These are phyloP conservation scores for Siniperca undulata DNA, from an alignment of 2,797 vertebrate species.

Conservation along the genomic window DNA sequence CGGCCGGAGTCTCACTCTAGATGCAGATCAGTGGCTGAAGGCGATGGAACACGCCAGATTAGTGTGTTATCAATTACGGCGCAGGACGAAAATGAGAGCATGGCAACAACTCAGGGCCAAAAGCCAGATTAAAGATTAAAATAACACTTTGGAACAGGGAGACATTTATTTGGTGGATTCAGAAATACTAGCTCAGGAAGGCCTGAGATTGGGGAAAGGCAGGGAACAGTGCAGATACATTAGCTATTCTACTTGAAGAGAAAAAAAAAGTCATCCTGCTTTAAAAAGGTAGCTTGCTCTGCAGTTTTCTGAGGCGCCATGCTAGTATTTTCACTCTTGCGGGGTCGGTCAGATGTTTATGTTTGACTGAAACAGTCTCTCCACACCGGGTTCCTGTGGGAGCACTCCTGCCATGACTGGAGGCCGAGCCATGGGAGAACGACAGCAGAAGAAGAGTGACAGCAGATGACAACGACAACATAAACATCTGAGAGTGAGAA, in stretches of 20 bases:
- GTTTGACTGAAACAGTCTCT: constrained; percentile 69
- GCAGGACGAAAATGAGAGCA: constrained; percentile 76
- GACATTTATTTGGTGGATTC: background rate
- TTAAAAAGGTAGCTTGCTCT: constrained; percentile 30
- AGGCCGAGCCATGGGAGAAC: constrained; percentile 66
- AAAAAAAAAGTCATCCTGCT: background rate
- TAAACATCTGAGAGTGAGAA: constrained; percentile 89
- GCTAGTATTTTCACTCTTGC: constrained; percentile 85
- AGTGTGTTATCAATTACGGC: constrained; percentile 65
- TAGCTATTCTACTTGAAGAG: constrained; percentile 18
- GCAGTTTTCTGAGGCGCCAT: constrained; percentile 74
- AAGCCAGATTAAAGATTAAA: constrained; percentile 51
- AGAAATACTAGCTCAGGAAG: constrained; percentile 34
- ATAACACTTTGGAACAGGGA: constrained; percentile 22
- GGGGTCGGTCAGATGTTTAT: constrained; percentile 87
- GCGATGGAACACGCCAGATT: constrained; percentile 68
- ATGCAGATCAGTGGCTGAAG: constrained; percentile 78
- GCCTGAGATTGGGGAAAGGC: constrained; percentile 26
- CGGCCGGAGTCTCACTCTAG: constrained; percentile 60
- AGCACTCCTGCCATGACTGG: constrained; percentile 68
- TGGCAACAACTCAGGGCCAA: constrained; percentile 53
- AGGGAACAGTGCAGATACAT: constrained; percentile 11
- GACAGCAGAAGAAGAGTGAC: constrained; percentile 67
- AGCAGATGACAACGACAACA: constrained; percentile 73
- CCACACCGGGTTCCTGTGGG: constrained; percentile 76